Evolutionary conservation across 2,113 vertebrate species (phyloP).

Genomic region (Anthoscopus minutus): DNA sequence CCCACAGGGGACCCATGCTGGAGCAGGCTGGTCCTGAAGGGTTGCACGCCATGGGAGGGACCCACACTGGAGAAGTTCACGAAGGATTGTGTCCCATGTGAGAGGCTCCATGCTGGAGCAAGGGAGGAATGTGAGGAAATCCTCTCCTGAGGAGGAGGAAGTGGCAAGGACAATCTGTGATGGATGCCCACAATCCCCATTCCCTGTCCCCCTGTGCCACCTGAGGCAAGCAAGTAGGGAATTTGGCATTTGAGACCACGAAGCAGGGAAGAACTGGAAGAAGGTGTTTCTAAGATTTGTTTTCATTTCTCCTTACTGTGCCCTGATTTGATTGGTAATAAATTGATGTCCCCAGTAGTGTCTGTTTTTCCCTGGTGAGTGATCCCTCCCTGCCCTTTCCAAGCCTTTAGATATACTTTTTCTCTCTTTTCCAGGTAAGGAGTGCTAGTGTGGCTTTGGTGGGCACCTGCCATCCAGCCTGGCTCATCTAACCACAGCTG

Average conservation of each 20-base stretch:
- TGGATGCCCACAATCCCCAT: background rate
- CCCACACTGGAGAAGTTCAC: too few species aligned
- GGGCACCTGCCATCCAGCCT: background rate
- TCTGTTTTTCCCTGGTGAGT: background rate
- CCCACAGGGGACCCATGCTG: fast-evolving
- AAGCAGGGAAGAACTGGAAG: background rate
- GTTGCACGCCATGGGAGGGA: background rate
- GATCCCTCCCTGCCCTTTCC: background rate
- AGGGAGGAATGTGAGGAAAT: background rate
- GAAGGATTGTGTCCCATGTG: background rate
- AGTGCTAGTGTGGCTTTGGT: background rate
- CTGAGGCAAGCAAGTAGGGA: background rate
- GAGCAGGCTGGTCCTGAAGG: background rate
- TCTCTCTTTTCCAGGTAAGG: background rate
- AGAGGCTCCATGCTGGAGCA: background rate
- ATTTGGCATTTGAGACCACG: background rate
- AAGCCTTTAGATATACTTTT: background rate
- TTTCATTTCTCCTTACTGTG: background rate
- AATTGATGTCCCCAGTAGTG: background rate
- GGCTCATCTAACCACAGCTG: background rate
- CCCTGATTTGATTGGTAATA: background rate
- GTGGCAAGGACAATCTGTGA: background rate
- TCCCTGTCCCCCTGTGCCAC: fast-evolving
- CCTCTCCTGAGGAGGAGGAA: background rate
- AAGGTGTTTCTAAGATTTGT: background rate